Percentiles rank a stretch among this genome's conserved stretches.
Conservation (phyloP, 2,113 vertebrate species). For the Platichthys stellatus region DNA sequence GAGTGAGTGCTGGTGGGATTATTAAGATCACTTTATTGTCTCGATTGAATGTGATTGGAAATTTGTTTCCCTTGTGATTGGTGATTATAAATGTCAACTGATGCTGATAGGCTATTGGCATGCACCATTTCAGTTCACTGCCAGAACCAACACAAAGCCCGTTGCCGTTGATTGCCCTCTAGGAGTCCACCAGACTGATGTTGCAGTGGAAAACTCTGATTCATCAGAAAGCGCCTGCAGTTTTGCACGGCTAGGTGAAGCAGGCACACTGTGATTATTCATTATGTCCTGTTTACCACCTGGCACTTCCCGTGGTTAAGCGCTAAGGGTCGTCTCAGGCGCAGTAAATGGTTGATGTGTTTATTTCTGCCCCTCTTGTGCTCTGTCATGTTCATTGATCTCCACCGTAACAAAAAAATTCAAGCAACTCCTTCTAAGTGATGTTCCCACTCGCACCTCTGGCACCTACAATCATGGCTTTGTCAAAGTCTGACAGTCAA, state of each 20-base stretch:
- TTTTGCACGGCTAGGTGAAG: conserved; percentile 2
- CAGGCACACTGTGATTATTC: conserved; percentile 22
- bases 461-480: not conserved
- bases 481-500: not conserved
- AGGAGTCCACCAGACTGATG: conserved; percentile 40
- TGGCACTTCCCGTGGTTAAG: not conserved
- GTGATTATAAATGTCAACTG: conserved; percentile 44
- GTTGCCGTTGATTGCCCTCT: conserved; percentile 39
- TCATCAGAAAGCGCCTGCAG: conserved; percentile 48
- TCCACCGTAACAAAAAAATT: not conserved
- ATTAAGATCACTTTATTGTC: conserved; percentile 22
- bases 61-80: conserved; percentile 26
- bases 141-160: conserved; percentile 26
- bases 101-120: conserved; percentile 37
- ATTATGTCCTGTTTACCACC: conserved; percentile 6
- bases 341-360: conserved; percentile 9
- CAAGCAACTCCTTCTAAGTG: not conserved
- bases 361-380: not conserved
- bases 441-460: not conserved
- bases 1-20: not conserved
- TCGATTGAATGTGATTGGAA: conserved; percentile 40
- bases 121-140: conserved; percentile 11
- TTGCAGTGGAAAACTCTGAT: conserved; percentile 24
- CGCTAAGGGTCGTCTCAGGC: conserved; percentile 8
- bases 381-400: conserved; percentile 12